These are phyloP conservation scores for Macropus fuliginosus DNA, from an alignment of 2,797 vertebrate species.

Conservation along the genomic window DNA sequence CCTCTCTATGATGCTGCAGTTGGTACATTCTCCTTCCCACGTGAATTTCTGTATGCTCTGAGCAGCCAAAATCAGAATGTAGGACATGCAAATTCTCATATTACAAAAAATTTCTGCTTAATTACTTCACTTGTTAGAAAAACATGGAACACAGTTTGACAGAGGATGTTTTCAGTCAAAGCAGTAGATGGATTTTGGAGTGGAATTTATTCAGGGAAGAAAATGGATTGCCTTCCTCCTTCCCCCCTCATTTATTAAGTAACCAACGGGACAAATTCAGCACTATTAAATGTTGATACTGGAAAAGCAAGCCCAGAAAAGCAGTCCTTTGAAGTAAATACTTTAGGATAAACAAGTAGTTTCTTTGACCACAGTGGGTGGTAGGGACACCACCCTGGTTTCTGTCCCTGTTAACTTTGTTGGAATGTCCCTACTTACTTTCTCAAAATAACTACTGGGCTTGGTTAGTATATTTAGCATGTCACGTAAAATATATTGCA, in stretches of 20 bases:
- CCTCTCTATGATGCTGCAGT: slow-evolving; percentile 31
- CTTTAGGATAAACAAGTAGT: slow-evolving; percentile 25
- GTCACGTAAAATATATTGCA: not conserved
- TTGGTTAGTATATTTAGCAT: slow-evolving; percentile 9
- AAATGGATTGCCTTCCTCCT: not conserved
- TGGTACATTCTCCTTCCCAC: not conserved
- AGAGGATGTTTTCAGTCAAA: not conserved
- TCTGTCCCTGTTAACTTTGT: slow-evolving; percentile 14
- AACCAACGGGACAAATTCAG: not conserved
- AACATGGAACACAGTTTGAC: not conserved
- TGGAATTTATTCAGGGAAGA: not conserved
- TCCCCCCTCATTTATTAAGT: not conserved
- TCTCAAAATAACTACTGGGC: slow-evolving; percentile 60
- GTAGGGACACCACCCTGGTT: not conserved
- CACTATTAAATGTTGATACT: not conserved
- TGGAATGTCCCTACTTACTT: not conserved
- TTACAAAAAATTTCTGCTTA: slow-evolving; percentile 10
- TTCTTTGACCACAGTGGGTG: slow-evolving; percentile 9
- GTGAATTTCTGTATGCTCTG: not conserved
- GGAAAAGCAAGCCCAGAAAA: not conserved
- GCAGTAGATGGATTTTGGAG: not conserved
- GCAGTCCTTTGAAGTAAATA: slow-evolving; percentile 40
- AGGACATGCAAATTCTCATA: not conserved
- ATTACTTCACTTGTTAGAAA: not conserved
- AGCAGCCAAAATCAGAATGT: not conserved